A percentile compares a stretch with the other conserved stretches of the same genome.
Conservation (phyloP, 1,140 invertebrate species). For the Eulimnadia texana region DNA sequence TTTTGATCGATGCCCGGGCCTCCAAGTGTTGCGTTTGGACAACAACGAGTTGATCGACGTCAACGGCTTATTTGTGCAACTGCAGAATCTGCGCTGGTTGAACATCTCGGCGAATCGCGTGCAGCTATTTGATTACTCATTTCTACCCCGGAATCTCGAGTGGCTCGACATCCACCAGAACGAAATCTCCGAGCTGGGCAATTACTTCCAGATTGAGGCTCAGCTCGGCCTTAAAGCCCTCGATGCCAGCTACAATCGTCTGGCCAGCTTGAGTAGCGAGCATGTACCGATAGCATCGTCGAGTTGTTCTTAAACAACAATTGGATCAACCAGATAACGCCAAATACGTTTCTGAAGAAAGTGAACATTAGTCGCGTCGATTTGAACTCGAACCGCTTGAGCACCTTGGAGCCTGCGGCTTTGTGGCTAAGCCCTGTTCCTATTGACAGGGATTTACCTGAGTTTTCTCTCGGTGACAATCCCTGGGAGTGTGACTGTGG, state of each 20-base stretch:
- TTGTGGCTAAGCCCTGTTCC: constrained; percentile 55
- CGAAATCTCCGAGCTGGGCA: constrained; percentile 65
- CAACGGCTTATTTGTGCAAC: constrained; percentile 65
- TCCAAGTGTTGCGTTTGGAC: constrained; percentile 71
- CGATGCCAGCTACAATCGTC: constrained; percentile 73
- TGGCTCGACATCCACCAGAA: constrained; percentile 82
- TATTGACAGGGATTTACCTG: constrained; percentile 41
- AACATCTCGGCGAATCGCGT: constrained; percentile 78
- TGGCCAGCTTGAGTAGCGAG: constrained; percentile 57
- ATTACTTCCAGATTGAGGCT: constrained; percentile 68
- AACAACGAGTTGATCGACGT: constrained; percentile 73
- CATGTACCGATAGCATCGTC: constrained; percentile 77
- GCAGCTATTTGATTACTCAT: constrained; percentile 79
- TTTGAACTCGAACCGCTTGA: constrained; percentile 72
- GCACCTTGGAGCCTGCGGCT: constrained; percentile 61
- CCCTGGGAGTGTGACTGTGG: constrained; percentile 81
- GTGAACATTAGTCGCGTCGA: constrained; percentile 67
- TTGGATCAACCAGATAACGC: constrained; percentile 55
- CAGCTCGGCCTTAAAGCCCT: constrained; percentile 41
- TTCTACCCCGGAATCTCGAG: constrained; percentile 69
- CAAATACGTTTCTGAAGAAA: constrained; percentile 75
- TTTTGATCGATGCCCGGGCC: constrained; percentile 48
- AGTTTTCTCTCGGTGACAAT: constrained; percentile 77
- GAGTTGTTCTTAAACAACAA: constrained; percentile 80
- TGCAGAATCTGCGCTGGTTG: constrained; percentile 63